Base-by-base conservation (phyloP, 1,140 invertebrate species). In the Holotrichia oblita region DNA sequence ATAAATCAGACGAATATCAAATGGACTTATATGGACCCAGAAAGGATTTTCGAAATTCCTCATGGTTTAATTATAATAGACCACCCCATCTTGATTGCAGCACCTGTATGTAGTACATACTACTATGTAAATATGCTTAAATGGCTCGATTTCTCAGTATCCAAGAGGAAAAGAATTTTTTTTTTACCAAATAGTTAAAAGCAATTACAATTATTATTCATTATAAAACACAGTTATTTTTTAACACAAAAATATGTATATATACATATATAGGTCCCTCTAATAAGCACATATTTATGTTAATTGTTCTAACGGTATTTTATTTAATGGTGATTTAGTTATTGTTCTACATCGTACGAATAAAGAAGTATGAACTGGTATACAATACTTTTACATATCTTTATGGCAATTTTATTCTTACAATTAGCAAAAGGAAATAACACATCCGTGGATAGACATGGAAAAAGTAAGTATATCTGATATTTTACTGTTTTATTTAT, bases 181-280 rank as follows among this genome's bases (percentile, higher is more conserved):
- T n/a, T 48, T n/a, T 48, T n/a, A 9, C 10, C 10, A 48, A 48
- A 55, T 17, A 17, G n/a, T 17, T 55, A 55, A 55, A 55, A 17
- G 48, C 48, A 55, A 55, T 55, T 55, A 55, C 48, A 55, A 55
- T 55, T 55, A 55, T 3, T 17, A 55, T 17, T 55, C 48, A 55
- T 55, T 55, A 55, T 17, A 17, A 14, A n/a, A 17, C n/a, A n/a
- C 48, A 55, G 48, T 55, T 55, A 55, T 55, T n/a, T 55, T n/a
- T 55, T 55, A 55, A 55, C 48, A 55, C 17, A n/a, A 55, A 55
- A n/a, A n/a, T 17, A 14, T 55, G 48, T n/a, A 14, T 17, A 48
- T 48, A 17, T 55, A n/a, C 6, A 6, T 34, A 34, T 34, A 34
- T 34, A 34, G 27, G 27, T 34, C 27, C 4, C 1, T 34, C 27